Evolutionary conservation across 2,888 invertebrate species (phyloP).

Genomic region (Agrotis segetum): DNA sequence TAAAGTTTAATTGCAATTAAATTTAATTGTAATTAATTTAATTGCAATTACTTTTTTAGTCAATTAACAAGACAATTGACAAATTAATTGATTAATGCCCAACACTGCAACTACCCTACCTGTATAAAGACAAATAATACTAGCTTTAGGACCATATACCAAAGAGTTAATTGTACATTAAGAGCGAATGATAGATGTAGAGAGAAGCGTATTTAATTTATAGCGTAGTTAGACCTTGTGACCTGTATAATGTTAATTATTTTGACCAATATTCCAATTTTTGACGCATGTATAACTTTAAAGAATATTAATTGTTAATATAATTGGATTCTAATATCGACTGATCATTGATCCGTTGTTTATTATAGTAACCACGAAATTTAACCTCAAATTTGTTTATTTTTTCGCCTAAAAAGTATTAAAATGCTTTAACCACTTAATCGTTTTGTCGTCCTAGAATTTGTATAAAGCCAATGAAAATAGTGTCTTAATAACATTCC

Average conservation of each 20-base stretch:
- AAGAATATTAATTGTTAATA: constrained; percentile 55
- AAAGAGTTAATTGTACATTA: constrained; percentile 90
- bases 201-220: constrained; percentile 85
- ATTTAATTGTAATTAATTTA: no score
- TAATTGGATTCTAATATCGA: constrained; percentile 63
- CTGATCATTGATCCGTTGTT: constrained; percentile 56
- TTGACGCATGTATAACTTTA: constrained; percentile 66
- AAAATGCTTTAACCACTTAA: constrained; percentile 81
- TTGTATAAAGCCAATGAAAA: constrained; percentile 86
- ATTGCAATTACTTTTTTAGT: no score
- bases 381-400: constrained; percentile 66
- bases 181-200: constrained; percentile 82
- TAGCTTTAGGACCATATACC: constrained; percentile 90
- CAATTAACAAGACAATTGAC: no score
- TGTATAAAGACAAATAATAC: constrained; percentile 85
- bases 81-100: no score
- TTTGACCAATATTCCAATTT: constrained; percentile 83
- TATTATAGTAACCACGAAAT: constrained; percentile 57
- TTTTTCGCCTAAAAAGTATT: constrained; percentile 70
- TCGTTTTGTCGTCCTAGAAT: constrained; percentile 80
- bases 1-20: no score
- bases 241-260: constrained; percentile 81
- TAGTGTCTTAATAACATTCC: constrained; percentile 90
- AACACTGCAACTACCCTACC: constrained; percentile 74
- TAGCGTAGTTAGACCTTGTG: constrained; percentile 85